Percentiles rank a stretch among this genome's conserved stretches.
Evolutionary conservation across 2,888 invertebrate species (phyloP).

Genomic region (Cordilura impudica): DNA sequence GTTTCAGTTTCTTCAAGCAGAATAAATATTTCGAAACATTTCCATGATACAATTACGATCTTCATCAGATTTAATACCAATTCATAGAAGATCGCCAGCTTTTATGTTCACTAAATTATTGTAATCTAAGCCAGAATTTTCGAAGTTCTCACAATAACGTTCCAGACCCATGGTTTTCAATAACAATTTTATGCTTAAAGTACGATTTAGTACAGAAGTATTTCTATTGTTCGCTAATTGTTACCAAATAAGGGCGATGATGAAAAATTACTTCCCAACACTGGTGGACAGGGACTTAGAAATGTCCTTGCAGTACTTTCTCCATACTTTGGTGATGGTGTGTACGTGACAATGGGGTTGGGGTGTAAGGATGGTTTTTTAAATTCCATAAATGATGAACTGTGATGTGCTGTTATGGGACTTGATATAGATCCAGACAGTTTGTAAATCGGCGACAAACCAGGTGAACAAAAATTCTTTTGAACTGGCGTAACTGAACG

Average conservation of each 20-base stretch:
- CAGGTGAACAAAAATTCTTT: conserved; percentile 67
- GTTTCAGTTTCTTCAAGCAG: conserved; percentile 22
- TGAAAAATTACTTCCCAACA: conserved; percentile 15
- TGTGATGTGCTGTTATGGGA: conserved; percentile 54
- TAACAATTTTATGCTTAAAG: conserved; percentile 66
- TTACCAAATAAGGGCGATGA: conserved; percentile 1
- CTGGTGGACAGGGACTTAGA: conserved; percentile 29
- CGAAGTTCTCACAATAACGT: conserved; percentile 68
- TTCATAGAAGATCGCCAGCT: conserved; percentile 66
- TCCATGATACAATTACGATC: conserved; percentile 70
- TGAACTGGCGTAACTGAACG: conserved; percentile 51
- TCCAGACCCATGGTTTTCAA: conserved; percentile 70
- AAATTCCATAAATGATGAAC: conserved; percentile 59
- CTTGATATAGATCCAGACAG: conserved; percentile 24
- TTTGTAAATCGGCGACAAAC: conserved; percentile 70
- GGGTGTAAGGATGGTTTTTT: conserved; percentile 59
- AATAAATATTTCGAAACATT: conserved; percentile 64
- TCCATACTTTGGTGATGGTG: conserved; percentile 38
- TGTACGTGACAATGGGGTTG: conserved; percentile 14
- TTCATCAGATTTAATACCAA: conserved; percentile 68
- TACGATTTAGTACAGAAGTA: conserved; percentile 68
- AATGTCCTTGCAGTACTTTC: not conserved
- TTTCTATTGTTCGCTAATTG: conserved; percentile 32
- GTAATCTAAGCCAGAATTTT: conserved; percentile 67
- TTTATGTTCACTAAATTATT: conserved; percentile 68